Evolutionary conservation across 2,888 invertebrate genomes (phyloP), one percentile per base, ranked within the genome.

Genomic region (Thereva nobilitata): DNA sequence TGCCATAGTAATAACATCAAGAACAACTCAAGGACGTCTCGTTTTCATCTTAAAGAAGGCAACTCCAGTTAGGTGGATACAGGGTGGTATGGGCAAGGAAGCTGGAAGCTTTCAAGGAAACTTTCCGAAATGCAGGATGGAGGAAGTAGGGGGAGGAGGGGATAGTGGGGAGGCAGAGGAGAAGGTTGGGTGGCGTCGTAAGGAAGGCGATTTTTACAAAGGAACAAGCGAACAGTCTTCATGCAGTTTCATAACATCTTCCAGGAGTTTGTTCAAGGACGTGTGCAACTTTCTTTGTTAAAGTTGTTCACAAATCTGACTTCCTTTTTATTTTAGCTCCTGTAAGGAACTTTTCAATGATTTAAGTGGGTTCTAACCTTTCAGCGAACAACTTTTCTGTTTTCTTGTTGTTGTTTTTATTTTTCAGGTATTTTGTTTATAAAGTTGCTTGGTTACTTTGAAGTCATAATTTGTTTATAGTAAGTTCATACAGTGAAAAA

Each of bases 281-380:
- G 69, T 67, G 59, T 65, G 66, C 56, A 68, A 68, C 63, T 68
- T 68, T 68, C 68, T 68, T 68, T 68, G 68, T 68, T 49, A 52
- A 68, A 68, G 66, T 66, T 68, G 23, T 23, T 23, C 23, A 23
- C 23, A 23, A 23, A 23, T 23, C 23, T 23, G 23, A 23, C 23
- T 23, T 23, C 23, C 23, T 23, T 23, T 23, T 23, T 23, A 23
- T 23, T 23, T 23, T 23, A 23, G 23, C 23, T 23, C 1, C 23
- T 23, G 23, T 23, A 23, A 23, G 23, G 23, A 23, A 23, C 23
- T 23, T 23, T 23, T 23, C 23, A 23, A 23, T 23, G 23, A 23
- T 23, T 23, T 23, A 23, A 23, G 23, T 23, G 23, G 23, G 23
- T 23, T 23, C 23, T 23, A 23, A 23, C 23, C 23, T 23, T 23